A percentile compares a stretch with the other conserved stretches of the same genome.
Conservation (phyloP, 1,140 invertebrate species). For the Gonioctena quinquepunctata region DNA sequence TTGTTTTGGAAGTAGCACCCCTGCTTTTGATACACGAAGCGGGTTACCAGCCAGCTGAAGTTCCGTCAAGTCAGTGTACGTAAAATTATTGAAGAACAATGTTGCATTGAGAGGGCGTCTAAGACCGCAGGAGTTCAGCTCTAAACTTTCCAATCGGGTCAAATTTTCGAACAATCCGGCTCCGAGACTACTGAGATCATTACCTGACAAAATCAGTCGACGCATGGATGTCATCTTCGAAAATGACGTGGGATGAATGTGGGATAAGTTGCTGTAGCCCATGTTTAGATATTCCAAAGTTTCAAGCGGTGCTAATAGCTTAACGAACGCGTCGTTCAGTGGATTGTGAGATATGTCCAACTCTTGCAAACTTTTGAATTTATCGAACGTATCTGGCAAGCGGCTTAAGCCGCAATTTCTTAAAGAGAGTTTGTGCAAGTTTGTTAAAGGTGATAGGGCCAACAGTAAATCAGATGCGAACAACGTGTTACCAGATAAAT, state of each 20-base stretch:
- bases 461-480: constrained; percentile 68
- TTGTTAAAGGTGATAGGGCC: constrained; percentile 67
- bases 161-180: constrained; percentile 71
- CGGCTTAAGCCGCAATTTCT: constrained; percentile 68
- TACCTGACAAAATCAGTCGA: constrained; percentile 69
- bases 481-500: constrained; percentile 70
- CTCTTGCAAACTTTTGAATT: constrained; percentile 67
- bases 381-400: constrained; percentile 69
- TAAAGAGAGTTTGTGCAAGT: constrained; percentile 68
- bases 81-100: constrained; percentile 69
- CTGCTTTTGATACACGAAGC: constrained; percentile 61
- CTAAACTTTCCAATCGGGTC: constrained; percentile 67
- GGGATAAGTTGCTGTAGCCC: constrained; percentile 71
- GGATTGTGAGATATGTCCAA: constrained; percentile 73
- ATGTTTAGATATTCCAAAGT: constrained; percentile 72
- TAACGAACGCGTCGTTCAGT: constrained; percentile 69
- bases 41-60: constrained; percentile 73
- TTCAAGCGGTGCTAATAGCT: constrained; percentile 66
- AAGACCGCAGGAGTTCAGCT: constrained; percentile 71
- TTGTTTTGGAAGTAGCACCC: constrained; percentile 66
- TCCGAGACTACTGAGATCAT: constrained; percentile 68
- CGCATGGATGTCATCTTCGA: constrained; percentile 71
- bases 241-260: constrained; percentile 69
- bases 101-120: constrained; percentile 65
- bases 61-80: constrained; percentile 68